phyloP scores from a whole-genome alignment of 2,113 vertebrate genomes.

The Cynopterus brachyotis region DNA sequence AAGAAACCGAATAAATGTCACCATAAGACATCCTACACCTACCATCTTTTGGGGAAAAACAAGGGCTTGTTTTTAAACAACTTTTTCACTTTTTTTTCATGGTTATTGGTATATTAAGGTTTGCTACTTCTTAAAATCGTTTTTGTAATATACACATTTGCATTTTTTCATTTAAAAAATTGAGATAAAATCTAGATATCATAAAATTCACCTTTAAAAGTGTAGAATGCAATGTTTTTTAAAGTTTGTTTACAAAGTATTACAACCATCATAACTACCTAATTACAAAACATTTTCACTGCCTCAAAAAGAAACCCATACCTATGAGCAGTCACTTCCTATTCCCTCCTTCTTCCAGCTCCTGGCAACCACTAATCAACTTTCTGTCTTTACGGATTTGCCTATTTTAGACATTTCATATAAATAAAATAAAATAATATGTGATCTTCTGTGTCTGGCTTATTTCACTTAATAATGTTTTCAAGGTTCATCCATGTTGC shows the following conservation, averaged over 20 bases:
- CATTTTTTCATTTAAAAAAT: neutral
- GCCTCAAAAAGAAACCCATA: neutral
- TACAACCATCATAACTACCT: neutral
- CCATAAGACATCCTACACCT: neutral
- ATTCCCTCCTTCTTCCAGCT: neutral
- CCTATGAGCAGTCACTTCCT: neutral
- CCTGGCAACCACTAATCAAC: neutral
- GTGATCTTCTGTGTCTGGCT: neutral
- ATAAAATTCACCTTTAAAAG: neutral
- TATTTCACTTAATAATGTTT: slow-evolving; percentile 7
- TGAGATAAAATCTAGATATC: neutral
- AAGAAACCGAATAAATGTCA: neutral
- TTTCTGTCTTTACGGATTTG: neutral
- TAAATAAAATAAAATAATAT: neutral
- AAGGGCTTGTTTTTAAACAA: neutral
- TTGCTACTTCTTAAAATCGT: neutral
- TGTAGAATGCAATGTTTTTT: neutral
- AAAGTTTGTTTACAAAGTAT: neutral
- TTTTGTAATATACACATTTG: neutral
- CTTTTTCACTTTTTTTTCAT: neutral
- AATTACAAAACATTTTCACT: neutral
- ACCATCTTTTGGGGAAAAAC: neutral
- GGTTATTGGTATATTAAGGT: neutral
- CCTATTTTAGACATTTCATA: neutral
- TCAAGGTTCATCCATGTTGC: neutral